phyloP scores from a whole-genome alignment of 30 jellyfish, hydroid and myxozoan species.

The Rhopilema esculentum region DNA sequence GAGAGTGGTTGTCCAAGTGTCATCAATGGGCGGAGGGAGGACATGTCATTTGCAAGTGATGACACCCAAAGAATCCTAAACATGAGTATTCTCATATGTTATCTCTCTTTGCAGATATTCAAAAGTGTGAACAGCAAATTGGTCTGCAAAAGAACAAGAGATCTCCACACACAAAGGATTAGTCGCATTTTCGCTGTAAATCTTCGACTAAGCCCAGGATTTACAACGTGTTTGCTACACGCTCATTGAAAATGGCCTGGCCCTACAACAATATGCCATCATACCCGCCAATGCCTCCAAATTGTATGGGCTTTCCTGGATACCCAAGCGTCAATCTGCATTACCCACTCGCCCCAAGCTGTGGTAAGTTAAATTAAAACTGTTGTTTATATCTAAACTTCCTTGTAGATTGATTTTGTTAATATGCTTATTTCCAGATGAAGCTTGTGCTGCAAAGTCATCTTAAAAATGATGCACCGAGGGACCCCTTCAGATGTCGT shows the following conservation, averaged over 20 bases:
- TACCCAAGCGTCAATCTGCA: slow-evolving; percentile 98
- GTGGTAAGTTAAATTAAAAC: slow-evolving; percentile 76
- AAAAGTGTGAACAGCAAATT: slow-evolving; percentile 69
- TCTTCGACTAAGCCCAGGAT: slow-evolving; percentile 71
- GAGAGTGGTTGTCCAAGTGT: slow-evolving; percentile 70
- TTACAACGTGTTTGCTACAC: slow-evolving; percentile 43
- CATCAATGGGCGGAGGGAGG: slow-evolving; percentile 78
- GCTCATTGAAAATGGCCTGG: slow-evolving; percentile 86
- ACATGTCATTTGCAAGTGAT: slow-evolving; percentile 49
- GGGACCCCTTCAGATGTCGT: too few relatives aligned
- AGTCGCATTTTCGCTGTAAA: slow-evolving; percentile 77
- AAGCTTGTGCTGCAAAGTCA: too few relatives aligned
- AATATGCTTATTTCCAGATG: too few relatives aligned
- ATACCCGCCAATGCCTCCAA: slow-evolving; percentile 95
- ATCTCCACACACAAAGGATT: slow-evolving; percentile 69
- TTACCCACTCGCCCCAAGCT: slow-evolving; percentile 97
- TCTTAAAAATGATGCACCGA: too few relatives aligned
- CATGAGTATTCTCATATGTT: slow-evolving; percentile 30
- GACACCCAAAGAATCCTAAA: slow-evolving; percentile 34
- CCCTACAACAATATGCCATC: slow-evolving; percentile 97
- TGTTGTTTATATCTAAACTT: background rate
- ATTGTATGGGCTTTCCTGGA: slow-evolving; percentile 94
- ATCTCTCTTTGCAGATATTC: slow-evolving; percentile 50
- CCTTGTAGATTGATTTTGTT: background rate
- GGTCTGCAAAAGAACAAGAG: slow-evolving; percentile 69